Evolutionary conservation across 2,113 vertebrate genomes (phyloP).

Genomic region (Phrynosoma blainvillii): DNA sequence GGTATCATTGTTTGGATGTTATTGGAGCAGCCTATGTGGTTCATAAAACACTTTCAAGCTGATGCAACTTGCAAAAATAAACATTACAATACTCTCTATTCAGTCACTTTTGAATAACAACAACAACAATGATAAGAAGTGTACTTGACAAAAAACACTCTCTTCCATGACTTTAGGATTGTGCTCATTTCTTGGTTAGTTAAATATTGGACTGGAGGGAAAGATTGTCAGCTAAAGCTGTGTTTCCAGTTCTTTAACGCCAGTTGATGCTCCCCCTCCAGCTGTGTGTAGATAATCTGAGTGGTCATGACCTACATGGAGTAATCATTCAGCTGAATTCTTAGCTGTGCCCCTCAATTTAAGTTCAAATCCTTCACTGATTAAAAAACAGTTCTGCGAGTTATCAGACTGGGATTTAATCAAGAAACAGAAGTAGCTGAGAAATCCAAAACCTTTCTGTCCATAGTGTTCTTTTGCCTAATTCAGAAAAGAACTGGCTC

Average conservation of each 20-base stretch:
- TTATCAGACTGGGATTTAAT: slow-evolving; percentile 37
- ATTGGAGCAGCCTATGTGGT: no score
- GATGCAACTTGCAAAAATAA: neutral
- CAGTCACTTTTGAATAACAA: neutral
- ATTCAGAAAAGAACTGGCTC: slow-evolving; percentile 28
- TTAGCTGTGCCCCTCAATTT: slow-evolving; percentile 32
- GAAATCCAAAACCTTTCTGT: slow-evolving; percentile 41
- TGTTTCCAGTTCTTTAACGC: neutral
- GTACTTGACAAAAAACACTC: neutral
- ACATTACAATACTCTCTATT: neutral
- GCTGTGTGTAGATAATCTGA: neutral
- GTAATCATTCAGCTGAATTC: slow-evolving; percentile 38
- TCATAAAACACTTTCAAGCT: no score
- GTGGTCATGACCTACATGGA: neutral
- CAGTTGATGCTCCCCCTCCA: neutral
- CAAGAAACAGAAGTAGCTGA: slow-evolving; percentile 33
- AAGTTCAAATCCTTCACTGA: slow-evolving; percentile 38
- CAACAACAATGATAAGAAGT: neutral
- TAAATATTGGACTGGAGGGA: neutral
- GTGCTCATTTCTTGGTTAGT: neutral
- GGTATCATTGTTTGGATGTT: no score
- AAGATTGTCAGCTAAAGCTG: neutral
- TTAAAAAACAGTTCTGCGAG: slow-evolving; percentile 50
- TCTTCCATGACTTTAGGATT: neutral
- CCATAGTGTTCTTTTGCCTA: slow-evolving; percentile 41